Conservation (phyloP, 2,888 invertebrate genomes). For the Tachina lurida region DNA sequence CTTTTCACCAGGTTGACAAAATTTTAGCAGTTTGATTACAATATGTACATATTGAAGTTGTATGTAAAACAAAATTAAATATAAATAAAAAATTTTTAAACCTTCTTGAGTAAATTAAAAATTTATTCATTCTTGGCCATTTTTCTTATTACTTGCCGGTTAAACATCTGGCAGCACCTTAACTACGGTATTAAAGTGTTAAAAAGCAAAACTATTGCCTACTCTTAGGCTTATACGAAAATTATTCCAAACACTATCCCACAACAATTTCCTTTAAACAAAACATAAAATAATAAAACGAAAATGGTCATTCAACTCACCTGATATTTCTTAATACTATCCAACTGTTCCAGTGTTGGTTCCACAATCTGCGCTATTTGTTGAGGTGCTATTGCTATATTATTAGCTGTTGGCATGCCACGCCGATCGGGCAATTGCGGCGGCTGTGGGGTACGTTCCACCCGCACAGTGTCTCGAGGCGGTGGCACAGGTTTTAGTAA, state of each 20-base stretch:
- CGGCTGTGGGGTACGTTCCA: slow-evolving; percentile 85
- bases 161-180: slow-evolving; percentile 10
- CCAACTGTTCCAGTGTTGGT: slow-evolving; percentile 93
- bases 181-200: neutral
- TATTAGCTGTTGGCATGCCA: slow-evolving; percentile 82
- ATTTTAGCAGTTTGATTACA: slow-evolving; percentile 4
- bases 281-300: too few relatives aligned
- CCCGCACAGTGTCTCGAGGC: slow-evolving; percentile 87
- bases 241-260: too few relatives aligned
- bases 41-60: neutral
- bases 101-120: too few relatives aligned
- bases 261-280: too few relatives aligned
- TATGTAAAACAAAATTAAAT: slow-evolving; percentile 11
- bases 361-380: slow-evolving; percentile 84
- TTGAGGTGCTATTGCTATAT: slow-evolving; percentile 74
- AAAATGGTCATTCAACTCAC: slow-evolving; percentile 83
- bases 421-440: slow-evolving; percentile 85
- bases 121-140: neutral
- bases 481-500: slow-evolving; percentile 83
- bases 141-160: too few relatives aligned
- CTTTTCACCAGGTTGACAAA: slow-evolving; percentile 40
- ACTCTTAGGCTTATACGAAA: slow-evolving; percentile 2
- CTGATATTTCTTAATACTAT: slow-evolving; percentile 96
- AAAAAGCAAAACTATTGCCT: slow-evolving; percentile 5
- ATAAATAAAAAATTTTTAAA: neutral